These are phyloP conservation scores for Carassius carassius DNA, from an alignment of 2,113 vertebrate species.

Conservation along the genomic window DNA sequence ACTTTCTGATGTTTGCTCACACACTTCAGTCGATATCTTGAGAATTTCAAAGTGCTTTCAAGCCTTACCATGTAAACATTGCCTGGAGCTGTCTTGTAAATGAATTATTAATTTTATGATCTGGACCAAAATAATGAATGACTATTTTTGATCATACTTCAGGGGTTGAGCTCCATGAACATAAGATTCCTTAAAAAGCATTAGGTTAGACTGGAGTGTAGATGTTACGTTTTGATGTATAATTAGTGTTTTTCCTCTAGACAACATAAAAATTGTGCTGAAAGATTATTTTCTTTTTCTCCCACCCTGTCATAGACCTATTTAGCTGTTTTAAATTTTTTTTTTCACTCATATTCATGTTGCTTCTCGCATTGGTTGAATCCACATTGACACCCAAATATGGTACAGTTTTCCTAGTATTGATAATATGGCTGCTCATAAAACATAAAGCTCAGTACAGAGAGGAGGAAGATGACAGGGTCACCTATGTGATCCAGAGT, in stretches of 20 bases:
- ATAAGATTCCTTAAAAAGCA: constrained; percentile 28
- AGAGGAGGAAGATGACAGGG: neutral
- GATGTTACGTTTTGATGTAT: neutral
- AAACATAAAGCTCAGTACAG: neutral
- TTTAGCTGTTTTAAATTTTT: neutral
- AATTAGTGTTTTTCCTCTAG: constrained; percentile 10
- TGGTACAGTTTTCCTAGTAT: neutral
- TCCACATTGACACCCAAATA: neutral
- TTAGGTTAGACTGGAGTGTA: neutral
- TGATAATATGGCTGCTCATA: neutral
- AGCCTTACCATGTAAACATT: constrained; percentile 44
- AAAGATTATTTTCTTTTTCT: constrained; percentile 3
- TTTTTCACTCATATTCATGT: neutral
- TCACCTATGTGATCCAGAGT: neutral
- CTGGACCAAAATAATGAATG: constrained; percentile 42
- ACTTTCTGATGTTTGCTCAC: constrained; percentile 27
- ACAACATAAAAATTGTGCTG: neutral
- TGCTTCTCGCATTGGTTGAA: neutral
- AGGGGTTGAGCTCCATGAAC: constrained; percentile 7
- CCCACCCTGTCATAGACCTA: neutral
- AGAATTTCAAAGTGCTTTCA: constrained; percentile 50
- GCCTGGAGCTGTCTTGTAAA: constrained; percentile 38
- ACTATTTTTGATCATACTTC: constrained; percentile 25
- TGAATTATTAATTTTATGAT: constrained; percentile 44
- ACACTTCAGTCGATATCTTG: constrained; percentile 29